These are phyloP conservation scores for Oreotrochilus melanogaster DNA, from an alignment of 2,113 vertebrate genomes.

Conservation along the genomic window DNA sequence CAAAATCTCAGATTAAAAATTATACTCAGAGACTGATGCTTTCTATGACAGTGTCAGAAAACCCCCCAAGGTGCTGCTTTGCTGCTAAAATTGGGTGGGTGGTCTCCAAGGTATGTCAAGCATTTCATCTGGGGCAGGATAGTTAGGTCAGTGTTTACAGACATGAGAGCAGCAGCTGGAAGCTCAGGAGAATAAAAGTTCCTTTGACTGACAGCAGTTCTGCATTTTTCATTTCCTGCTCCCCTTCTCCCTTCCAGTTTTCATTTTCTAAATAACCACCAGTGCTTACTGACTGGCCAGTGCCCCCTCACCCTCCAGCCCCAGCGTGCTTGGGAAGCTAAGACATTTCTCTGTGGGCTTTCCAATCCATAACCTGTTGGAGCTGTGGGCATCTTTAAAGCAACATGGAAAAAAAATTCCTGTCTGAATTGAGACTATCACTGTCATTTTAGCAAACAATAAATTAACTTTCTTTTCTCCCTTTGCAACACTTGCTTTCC, in stretches of 20 bases:
- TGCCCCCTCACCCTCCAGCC: neutral
- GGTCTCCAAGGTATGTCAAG: neutral
- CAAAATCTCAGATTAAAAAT: neutral
- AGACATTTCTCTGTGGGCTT: neutral
- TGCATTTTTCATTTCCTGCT: neutral
- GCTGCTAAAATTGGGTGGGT: neutral
- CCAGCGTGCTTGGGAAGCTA: neutral
- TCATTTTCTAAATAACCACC: neutral
- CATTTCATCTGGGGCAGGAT: neutral
- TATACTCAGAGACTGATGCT: neutral
- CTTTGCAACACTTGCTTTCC: neutral
- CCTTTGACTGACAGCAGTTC: neutral
- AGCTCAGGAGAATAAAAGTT: neutral
- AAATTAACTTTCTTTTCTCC: too few species aligned
- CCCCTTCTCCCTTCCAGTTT: neutral
- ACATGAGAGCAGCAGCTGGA: neutral
- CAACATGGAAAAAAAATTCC: neutral
- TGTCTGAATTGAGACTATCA: neutral
- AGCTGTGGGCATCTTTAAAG: neutral
- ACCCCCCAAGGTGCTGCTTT: neutral
- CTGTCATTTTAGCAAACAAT: neutral
- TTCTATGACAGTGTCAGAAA: neutral
- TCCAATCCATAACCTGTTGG: neutral
- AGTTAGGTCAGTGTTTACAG: neutral
- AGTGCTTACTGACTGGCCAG: neutral